Base-by-base conservation (phyloP, 2,113 vertebrate genomes). In the Xenopus laevis region DNA sequence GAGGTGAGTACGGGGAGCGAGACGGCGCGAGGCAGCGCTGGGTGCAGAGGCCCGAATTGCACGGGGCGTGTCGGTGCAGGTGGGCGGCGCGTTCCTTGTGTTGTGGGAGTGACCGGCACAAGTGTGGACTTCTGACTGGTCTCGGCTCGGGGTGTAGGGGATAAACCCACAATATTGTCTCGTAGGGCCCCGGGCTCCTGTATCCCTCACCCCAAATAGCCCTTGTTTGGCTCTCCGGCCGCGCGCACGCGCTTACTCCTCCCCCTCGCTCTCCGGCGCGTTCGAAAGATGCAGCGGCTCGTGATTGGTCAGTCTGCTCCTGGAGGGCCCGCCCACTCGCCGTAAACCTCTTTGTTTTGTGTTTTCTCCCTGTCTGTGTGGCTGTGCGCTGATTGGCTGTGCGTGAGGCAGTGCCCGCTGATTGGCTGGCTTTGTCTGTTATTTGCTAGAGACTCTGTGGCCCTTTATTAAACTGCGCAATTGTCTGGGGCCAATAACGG, bases 331-430 rank as follows among this genome's bases (percentile, higher is more conserved):
- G 1, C 63, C 71, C 63, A n/a, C 23, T 13, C n/a, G 40, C 15
- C 10, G 52, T 20, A n/a, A 27, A 52, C 20, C 53, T 66, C 71
- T 74, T 74, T 74, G 71, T 74, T 74, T 74, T 74, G 71, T 74
- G 63, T 45, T 66, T 66, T 20, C 44, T 27, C 27, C 17, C 17
- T 27, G 15, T 21, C 30, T 44, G 30, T 13, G n/a, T 20, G 8
- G 57, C 13, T 53, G 17, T 5, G 46, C 60, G 46, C 46, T 64
- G 60, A 72, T 53, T 72, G 61, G 60, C 47, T 72, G 52, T 16
- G 21, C 21, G 2, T 15, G 50, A 17, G 27, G 10, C 4, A 5
- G 16, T 44, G 52, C 10, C 16, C 27, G 50, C 67, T 64, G 61
- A 72, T 72, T 74, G 71, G 71, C 40, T 59, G 71, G 10, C 1